Base-by-base conservation (phyloP, 2,888 invertebrate genomes). In the Conops quadrifasciatus region DNA sequence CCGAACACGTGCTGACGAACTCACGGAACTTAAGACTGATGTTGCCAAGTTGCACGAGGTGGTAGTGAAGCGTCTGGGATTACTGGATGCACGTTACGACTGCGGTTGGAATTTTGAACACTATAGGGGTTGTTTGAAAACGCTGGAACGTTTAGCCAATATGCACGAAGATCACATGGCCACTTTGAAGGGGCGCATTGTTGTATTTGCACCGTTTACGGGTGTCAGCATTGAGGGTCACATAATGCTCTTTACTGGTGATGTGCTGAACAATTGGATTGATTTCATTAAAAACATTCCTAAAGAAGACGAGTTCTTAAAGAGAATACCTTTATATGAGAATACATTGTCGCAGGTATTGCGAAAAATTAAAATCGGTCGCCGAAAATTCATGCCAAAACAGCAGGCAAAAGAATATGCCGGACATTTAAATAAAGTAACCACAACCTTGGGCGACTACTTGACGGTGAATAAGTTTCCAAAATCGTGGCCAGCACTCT, bases 221-320 rank as follows among this genome's bases (percentile, higher is more conserved):
- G 97, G 97, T 16, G 93, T 97, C 7, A 95, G 93, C 82, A 88
- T 96, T 63, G 94, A 96, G 80, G 97, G 97, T 0, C 92, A 95
- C 79, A 91, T 97, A 11, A 93, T 94, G 88, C 89, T 97, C 0
- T 96, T 93, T 82, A 96, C 94, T 77, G 96, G 95, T 49, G 97
- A 97, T 89, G 97, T 97, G 49, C 88, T 96, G 72, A 92, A 94
- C 80, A 95, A 95, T 87, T 97, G 97, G 97, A 87, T 96, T 72
- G 95, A 95, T 87, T 88, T 94, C 69, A 92, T 96, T 71, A 94
- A 93, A 86, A 94, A 94, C 87, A 91, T 95, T 66, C 88, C 87
- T 68, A 90, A 90, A 78, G 91, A 94, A 81, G 95, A 95, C 82
- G 87, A 88, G 70, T 90, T 92, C 49, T 87, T 95, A 60, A 84